Evolutionary conservation across 2,888 invertebrate genomes (phyloP), one percentile per base, ranked within the genome.

Genomic region (Ochlodes sylvanus): DNA sequence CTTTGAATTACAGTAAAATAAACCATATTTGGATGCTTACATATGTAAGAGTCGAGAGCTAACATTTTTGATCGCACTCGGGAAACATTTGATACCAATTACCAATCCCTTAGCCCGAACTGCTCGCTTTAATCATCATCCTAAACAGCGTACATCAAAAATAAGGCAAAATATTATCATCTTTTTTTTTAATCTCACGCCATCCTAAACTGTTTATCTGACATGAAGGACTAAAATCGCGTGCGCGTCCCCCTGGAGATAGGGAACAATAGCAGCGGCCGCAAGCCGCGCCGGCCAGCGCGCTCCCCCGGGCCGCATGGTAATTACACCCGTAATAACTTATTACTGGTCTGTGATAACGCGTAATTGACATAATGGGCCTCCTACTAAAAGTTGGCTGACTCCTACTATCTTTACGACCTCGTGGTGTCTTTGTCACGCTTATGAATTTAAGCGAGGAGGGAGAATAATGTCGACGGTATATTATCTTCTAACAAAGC

Each of bases 271-370:
- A 34, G 41, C 38, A 27, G 15, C 50, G n/a, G 65, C 19, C 50
- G 21, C 64, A 57, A 52, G 60, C 54, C 21, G 52, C 52, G 56
- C 47, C 27, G 32, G 12, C 47, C 58, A 63, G 67, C 66, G 67
- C 58, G 71, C 70, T 60, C 62, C 58, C 70, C 61, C 66, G 69
- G 55, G 63, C 71, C 58, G 38, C 69, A 61, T 63, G 65, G 70
- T 72, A 75, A 76, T 76, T 75, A 73, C 72, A 64, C 38, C 70
- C 71, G 57, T 76, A 75, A 73, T 73, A 71, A 73, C 70, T 71
- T 72, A 74, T 73, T 68, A 71, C 70, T 61, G 69, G 19, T 57
- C 66, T 55, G 72, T 70, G 73, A 73, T 77, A 74, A 75, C 65
- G 65, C 55, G 65, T 75, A 69, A 74, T 74, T 73, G 72, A 65